These are phyloP conservation scores for Andrena bicolor DNA, from an alignment of 2,888 invertebrate species.

Conservation along the genomic window DNA sequence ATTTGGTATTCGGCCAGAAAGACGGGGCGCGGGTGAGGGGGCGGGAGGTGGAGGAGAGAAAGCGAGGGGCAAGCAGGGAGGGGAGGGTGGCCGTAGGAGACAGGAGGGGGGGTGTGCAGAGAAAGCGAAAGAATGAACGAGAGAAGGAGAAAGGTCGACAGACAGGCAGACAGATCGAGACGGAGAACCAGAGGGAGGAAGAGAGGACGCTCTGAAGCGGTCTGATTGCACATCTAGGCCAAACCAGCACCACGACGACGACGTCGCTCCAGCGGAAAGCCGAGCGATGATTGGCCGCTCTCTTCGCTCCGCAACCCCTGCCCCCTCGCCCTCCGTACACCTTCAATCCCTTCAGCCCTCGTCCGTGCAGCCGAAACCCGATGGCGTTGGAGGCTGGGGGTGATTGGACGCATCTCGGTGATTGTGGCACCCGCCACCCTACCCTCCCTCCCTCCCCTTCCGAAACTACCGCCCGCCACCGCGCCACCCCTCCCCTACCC, in stretches of 20 bases:
- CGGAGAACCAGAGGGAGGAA: constrained; percentile 61
- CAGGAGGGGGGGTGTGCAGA: constrained; percentile 64
- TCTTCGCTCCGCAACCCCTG: constrained; percentile 70
- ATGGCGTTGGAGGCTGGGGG: constrained; percentile 78
- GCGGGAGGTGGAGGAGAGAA: constrained; percentile 51
- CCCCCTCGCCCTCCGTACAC: constrained; percentile 69
- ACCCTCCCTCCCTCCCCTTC: constrained; percentile 42
- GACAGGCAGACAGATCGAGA: constrained; percentile 65
- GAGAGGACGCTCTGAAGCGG: constrained; percentile 81
- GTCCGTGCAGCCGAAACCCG: constrained; percentile 76
- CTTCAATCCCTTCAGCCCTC: constrained; percentile 70
- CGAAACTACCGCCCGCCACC: constrained; percentile 52
- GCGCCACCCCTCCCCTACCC: not conserved
- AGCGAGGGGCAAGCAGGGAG: constrained; percentile 66
- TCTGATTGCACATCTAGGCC: constrained; percentile 85
- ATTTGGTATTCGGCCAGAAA: constrained; percentile 85
- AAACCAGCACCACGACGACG: constrained; percentile 83
- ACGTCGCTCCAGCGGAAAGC: constrained; percentile 83
- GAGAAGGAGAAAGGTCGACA: constrained; percentile 59
- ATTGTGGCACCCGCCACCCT: constrained; percentile 83
- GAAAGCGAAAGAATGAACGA: constrained; percentile 63
- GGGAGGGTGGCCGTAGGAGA: constrained; percentile 66
- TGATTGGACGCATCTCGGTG: constrained; percentile 85
- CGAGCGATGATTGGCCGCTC: constrained; percentile 83
- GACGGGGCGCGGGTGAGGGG: constrained; percentile 65